Conservation (phyloP, 2,113 vertebrate species). For the Danionella cerebrum region DNA sequence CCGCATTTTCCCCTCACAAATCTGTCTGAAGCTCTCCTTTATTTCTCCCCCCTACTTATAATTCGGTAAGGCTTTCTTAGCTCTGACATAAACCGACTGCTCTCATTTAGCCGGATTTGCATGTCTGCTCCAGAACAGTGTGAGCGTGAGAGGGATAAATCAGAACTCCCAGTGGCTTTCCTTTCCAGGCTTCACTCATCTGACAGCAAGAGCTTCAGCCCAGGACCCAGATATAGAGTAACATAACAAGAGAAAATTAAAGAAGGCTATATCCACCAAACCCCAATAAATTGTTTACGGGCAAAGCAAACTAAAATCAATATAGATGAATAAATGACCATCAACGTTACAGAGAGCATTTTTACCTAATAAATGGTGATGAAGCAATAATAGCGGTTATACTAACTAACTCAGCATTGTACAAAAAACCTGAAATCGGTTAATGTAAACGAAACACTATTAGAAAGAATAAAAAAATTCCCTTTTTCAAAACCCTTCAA, state of each 20-base stretch:
- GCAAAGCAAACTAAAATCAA: too few relatives aligned
- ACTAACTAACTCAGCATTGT: too few relatives aligned
- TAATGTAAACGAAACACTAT: too few relatives aligned
- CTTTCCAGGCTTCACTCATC: conserved; percentile 60
- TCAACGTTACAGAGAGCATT: too few relatives aligned
- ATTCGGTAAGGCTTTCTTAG: conserved; percentile 47
- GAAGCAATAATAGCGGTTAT: too few relatives aligned
- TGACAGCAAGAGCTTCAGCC: conserved; percentile 55
- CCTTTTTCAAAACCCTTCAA: too few relatives aligned
- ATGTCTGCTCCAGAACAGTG: conserved; percentile 62
- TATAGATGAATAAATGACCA: too few relatives aligned
- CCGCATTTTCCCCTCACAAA: conserved; percentile 21
- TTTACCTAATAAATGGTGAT: too few relatives aligned
- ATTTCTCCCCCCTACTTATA: conserved; percentile 49
- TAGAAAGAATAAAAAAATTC: too few relatives aligned
- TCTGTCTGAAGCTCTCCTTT: conserved; percentile 32
- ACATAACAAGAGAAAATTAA: conserved; percentile 50
- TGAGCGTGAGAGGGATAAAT: conserved; percentile 64
- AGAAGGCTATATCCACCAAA: conserved; percentile 33
- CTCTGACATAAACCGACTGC: conserved; percentile 40
- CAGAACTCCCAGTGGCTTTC: conserved; percentile 61
- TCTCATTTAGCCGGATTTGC: conserved; percentile 67
- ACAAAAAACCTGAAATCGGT: too few relatives aligned
- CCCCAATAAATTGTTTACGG: too few relatives aligned
- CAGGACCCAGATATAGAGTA: conserved; percentile 53